Evolutionary conservation across 2,113 vertebrate species (phyloP), one percentile per base, ranked within the genome.

Genomic region (Neodon shergylaensis): DNA sequence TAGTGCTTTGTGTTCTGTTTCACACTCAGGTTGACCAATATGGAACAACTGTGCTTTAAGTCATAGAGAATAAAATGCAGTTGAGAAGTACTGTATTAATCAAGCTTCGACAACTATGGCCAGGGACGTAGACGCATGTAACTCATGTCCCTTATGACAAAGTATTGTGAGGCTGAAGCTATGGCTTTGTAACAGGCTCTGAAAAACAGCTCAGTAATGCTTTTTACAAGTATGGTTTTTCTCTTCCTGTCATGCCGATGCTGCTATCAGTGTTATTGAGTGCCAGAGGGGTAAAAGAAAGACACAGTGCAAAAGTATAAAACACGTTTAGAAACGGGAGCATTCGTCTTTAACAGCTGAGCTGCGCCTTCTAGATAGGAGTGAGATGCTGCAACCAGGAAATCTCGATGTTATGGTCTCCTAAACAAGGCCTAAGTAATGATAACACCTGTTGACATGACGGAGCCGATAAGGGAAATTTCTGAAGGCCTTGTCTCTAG

Each of bases 1-100:
- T 85, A 70, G 82, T 83, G 88, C 24, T 36, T 92, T 93, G 66
- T 90, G 66, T 49, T 94, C 24, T 52, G 66, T 86, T 94, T 85
- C 90, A 19, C 65, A 42, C 47, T 93, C 47, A 73, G 19, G 66
- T 90, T 95, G 36, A 97, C 36, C 66, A 85, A 52, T 91, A 76
- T 83, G 70, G 92, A 70, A 70, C 31, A 94, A 96, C 88, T 95
- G 44, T 95, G 28, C 89, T 91, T 42, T 92, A 92, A 96, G 83
- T 84, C 73, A 72, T 39, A 65, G 0, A 61, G 16, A 3, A 87
- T 88, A 85, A 21, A 96, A 54, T 0, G 0, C 72, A 91, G 61
- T 58, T 11, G 76, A 97, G 52, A 95, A 93, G 49, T 2, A 72
- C 3, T 68, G 17, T 8, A 65, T 95, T 92, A 28, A 44, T 70